Conservation (phyloP, 2,113 vertebrate genomes). For the Prietella phreatophila region DNA sequence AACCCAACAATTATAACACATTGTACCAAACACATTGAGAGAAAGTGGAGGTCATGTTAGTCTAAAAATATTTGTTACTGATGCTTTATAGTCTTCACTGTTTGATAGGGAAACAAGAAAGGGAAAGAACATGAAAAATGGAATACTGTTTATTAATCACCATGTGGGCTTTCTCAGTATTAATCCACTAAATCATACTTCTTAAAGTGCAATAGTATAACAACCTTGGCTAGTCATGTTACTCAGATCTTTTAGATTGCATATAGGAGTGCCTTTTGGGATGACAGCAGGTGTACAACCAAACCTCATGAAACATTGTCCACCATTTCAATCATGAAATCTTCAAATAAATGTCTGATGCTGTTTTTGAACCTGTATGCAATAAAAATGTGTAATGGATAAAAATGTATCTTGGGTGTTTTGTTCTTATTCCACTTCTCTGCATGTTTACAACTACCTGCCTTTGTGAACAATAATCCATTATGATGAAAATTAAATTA, state of each 20-base stretch:
- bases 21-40: slow-evolving; percentile 45
- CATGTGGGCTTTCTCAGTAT: slow-evolving; percentile 45
- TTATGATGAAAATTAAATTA: not conserved
- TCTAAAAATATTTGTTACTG: slow-evolving; percentile 55
- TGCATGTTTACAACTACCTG: not conserved
- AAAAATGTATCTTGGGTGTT: not conserved
- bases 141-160: slow-evolving; percentile 36
- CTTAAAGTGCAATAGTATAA: slow-evolving; percentile 51
- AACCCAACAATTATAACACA: slow-evolving; percentile 36
- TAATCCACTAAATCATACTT: slow-evolving; percentile 47
- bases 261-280: slow-evolving; percentile 19
- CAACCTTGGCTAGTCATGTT: slow-evolving; percentile 52
- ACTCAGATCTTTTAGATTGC: slow-evolving; percentile 1
- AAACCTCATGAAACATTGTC: slow-evolving; percentile 50
- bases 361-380: slow-evolving; percentile 23
- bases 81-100: slow-evolving; percentile 42
- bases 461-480: not conserved
- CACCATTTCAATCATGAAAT: slow-evolving; percentile 56
- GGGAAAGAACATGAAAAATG: slow-evolving; percentile 25
- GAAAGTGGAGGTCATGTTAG: slow-evolving; percentile 22
- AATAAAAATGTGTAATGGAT: slow-evolving; percentile 44
- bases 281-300: slow-evolving; percentile 14
- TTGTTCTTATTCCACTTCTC: not conserved
- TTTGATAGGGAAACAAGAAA: slow-evolving; percentile 23
- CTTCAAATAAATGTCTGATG: slow-evolving; percentile 1